Base-by-base conservation (phyloP, 2,888 invertebrate genomes). In the Ornithoptera priamus region DNA sequence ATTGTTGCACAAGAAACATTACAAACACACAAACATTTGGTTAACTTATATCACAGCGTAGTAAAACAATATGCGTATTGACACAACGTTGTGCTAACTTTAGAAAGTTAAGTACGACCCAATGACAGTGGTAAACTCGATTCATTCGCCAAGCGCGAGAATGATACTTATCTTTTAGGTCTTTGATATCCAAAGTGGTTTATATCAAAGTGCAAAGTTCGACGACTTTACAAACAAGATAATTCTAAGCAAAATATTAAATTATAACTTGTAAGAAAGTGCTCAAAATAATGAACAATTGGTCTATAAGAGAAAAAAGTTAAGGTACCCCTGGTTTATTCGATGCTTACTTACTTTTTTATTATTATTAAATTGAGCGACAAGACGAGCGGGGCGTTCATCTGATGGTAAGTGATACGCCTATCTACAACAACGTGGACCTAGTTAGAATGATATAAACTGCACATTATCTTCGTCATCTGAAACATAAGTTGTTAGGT, bases 1-100 rank as follows among this genome's bases (percentile, higher is more conserved):
- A 18, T 17, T 50, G 50, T 50, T 50, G 20, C 18, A 20, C 57
- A 57, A 57, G 2, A 1, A 20, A 17, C 20, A 20, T 56, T 20
- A 56, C 20, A 20, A n/a, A 42, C 20, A 20, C 39, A 36, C 58
- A 65, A 65, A 65, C 22, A 57, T 57, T 57, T 62, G 62, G 36
- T 61, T 61, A 36, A n/a, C 22, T 62, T 62, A 46, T 22, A 50
- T 62, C 62, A 62, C 20, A 57, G 50, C 39, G 39, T 39, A 10
- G 7, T 39, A 50, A 50, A 50, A 50, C 17, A 17, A 5, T 50
- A 50, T 17, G 18, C 50, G 50, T 50, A 18, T 50, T 50, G 5
- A 50, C 18, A 50, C 17, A 18, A 18, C 15, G 50, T 50, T 50
- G 50, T 50, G 50, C 5, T 50, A 50, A 50, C 18, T 50, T 50